Conservation (phyloP, 2,888 invertebrate genomes). For the Camponotus fellah region DNA sequence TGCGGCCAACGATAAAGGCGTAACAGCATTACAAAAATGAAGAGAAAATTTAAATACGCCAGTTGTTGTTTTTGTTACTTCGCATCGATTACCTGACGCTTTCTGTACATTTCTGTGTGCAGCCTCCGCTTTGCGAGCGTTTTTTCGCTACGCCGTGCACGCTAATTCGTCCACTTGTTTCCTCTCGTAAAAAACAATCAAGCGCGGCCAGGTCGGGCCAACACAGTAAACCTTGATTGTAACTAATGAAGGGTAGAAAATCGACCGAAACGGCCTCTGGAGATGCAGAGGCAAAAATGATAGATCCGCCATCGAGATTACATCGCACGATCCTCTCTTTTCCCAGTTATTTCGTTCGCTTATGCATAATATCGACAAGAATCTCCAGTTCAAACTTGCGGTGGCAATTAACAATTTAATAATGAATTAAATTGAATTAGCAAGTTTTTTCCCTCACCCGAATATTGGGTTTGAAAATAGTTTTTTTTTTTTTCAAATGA, state of each 20-base stretch:
- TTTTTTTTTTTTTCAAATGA: background rate
- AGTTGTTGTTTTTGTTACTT: slow-evolving; percentile 70
- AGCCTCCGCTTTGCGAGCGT: slow-evolving; percentile 7
- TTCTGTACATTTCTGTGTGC: slow-evolving; percentile 32
- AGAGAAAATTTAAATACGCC: slow-evolving; percentile 81
- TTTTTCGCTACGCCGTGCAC: slow-evolving; percentile 24
- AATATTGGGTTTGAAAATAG: too few species aligned
- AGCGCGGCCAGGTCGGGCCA: slow-evolving; percentile 75
- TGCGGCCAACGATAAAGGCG: slow-evolving; percentile 77
- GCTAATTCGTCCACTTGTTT: slow-evolving; percentile 38
- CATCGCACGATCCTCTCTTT: background rate
- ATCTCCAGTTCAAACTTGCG: background rate
- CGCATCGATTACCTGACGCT: slow-evolving; percentile 38
- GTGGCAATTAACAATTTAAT: slow-evolving; percentile 16
- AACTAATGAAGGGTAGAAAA: slow-evolving; percentile 77
- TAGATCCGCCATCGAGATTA: slow-evolving; percentile 30
- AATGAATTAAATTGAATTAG: background rate
- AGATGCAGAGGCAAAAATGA: slow-evolving; percentile 41
- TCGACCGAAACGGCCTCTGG: slow-evolving; percentile 27
- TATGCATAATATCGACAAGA: background rate
- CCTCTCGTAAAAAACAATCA: slow-evolving; percentile 85
- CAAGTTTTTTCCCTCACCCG: background rate
- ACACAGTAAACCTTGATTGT: slow-evolving; percentile 82
- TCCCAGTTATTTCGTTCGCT: background rate
- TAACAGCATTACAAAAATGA: slow-evolving; percentile 84